Evolutionary conservation across 2,888 invertebrate genomes (phyloP).

Genomic region (Pyrochroa serraticornis): DNA sequence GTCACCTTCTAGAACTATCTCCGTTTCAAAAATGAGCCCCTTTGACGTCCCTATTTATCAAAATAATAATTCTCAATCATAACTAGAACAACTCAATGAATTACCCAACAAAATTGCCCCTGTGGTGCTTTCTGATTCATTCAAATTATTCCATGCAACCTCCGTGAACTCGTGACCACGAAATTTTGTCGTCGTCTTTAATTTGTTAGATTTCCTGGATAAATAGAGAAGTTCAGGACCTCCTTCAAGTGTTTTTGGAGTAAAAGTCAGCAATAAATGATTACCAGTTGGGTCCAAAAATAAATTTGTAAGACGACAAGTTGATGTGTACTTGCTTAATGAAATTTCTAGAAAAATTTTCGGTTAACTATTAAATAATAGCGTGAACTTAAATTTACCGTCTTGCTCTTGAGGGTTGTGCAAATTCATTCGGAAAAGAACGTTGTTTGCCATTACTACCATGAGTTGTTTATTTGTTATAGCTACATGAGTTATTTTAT

Average conservation of each 20-base stretch:
- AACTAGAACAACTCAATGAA: constrained; percentile 50
- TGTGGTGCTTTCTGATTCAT: constrained; percentile 72
- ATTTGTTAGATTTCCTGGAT: constrained; percentile 75
- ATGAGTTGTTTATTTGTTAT: constrained; percentile 84
- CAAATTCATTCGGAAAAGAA: constrained; percentile 80
- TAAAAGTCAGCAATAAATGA: constrained; percentile 80
- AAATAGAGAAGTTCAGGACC: constrained; percentile 81
- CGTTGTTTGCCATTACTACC: constrained; percentile 82
- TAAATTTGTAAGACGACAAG: constrained; percentile 68
- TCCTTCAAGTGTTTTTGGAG: constrained; percentile 62
- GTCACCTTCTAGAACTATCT: constrained; percentile 81
- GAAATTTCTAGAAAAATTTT: constrained; percentile 70
- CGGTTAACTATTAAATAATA: constrained; percentile 4
- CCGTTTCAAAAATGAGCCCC: constrained; percentile 89
- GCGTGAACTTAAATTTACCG: too few species aligned
- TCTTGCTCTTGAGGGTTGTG: constrained; percentile 78
- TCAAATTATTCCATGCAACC: constrained; percentile 86
- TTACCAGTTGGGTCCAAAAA: constrained; percentile 87
- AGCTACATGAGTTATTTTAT: constrained; percentile 78
- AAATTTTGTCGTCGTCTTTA: constrained; percentile 70
- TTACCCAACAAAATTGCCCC: constrained; percentile 78
- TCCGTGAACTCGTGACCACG: constrained; percentile 85
- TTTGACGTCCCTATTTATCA: constrained; percentile 74
- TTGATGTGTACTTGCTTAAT: constrained; percentile 68
- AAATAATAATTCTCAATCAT: neutral